Evolutionary conservation across 2,888 invertebrate genomes (phyloP), one percentile per base, ranked within the genome.

Genomic region (Iphiclides podalirius): DNA sequence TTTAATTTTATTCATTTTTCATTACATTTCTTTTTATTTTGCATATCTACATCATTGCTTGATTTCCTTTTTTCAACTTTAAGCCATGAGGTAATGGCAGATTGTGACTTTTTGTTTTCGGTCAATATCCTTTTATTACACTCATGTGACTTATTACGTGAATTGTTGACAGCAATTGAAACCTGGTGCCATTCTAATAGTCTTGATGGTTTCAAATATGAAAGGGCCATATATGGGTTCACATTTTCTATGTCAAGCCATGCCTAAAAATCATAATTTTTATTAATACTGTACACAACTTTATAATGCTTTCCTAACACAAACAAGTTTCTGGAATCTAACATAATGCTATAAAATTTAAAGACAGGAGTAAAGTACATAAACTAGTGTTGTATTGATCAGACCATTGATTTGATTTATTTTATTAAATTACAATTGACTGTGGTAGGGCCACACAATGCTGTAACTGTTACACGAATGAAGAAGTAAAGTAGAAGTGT

Each of bases 131-230:
- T 90, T 59, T 90, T 91, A 61, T 91, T 91, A 58, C 92, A 92
- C 49, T 90, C 78, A 0, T 73, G 65, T 17, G 84, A 85, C 75
- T 95, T 94, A 68, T 94, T 91, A 48, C 91, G 87, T 0, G 94
- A 92, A 69, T 93, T 94, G 66, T 94, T 94, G 0, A 96, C 95
- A 36, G 84, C 64, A 35, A 90, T 91, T 1, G 94, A 92, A 0
- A 96, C 95, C 47, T 91, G 91, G 73, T 95, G 92, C 92, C 92
- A 94, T 15, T 79, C 70, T 20, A 96, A 62, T 14, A 81, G 58
- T 7, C 81, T 80, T 0, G 89, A 79, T 20, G 90, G 92, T 68
- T 81, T 90, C 60, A 94, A 71, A 48, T 90, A 87, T 7, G 76
- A 61, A n/a, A 93, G 56, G 3, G 92, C 91, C 61, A 80, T 86